A percentile compares a stretch with the other conserved stretches of the same genome.
phyloP scores from a whole-genome alignment of 2,113 vertebrate species.

The Egretta garzetta region DNA sequence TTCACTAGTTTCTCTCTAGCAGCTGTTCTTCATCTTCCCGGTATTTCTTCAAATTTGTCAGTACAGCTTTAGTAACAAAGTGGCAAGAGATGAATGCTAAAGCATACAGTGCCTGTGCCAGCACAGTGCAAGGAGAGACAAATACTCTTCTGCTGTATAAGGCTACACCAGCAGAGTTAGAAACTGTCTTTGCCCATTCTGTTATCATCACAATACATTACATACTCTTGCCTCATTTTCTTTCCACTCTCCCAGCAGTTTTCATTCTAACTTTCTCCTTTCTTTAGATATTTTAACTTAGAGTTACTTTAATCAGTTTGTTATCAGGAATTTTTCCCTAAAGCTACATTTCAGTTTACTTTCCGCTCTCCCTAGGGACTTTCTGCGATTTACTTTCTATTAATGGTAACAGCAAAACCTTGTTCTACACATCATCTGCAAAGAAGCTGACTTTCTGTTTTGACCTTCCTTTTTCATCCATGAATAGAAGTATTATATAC shows the following conservation, averaged over 20 bases:
- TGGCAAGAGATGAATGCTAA: neutral
- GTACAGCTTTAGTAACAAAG: neutral
- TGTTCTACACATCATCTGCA: neutral
- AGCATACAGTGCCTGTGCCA: neutral
- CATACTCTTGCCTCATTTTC: neutral
- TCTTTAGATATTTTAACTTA: neutral
- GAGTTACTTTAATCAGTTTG: neutral
- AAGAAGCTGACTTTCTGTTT: neutral
- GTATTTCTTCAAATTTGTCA: neutral
- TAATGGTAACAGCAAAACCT: neutral
- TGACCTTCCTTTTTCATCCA: neutral
- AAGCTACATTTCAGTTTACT: neutral
- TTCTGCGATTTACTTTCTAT: neutral
- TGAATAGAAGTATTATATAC: constrained; percentile 32
- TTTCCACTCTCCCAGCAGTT: neutral
- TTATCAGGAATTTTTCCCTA: neutral
- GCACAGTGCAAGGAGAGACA: neutral
- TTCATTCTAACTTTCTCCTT: neutral
- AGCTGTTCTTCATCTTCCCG: neutral
- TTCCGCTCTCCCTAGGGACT: neutral
- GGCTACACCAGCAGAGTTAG: neutral
- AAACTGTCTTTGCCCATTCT: neutral
- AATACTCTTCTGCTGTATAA: neutral
- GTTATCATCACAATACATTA: neutral
- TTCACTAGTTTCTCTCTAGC: neutral